These are phyloP conservation scores for Malurus cyaneus DNA, from an alignment of 2,113 vertebrate genomes.

Conservation along the genomic window DNA sequence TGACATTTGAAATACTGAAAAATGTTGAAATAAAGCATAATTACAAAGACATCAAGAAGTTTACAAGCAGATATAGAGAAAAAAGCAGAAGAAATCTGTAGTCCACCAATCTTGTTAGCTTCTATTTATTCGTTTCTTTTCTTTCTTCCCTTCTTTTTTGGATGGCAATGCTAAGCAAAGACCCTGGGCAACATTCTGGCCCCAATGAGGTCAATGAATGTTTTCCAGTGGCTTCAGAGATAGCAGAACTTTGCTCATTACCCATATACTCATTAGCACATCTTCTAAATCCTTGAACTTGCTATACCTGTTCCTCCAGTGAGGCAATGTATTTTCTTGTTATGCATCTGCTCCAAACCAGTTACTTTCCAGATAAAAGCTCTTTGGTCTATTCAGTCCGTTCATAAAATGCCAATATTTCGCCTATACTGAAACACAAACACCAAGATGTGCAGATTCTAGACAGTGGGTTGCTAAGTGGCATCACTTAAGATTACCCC, in stretches of 20 bases:
- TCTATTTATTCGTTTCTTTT: background rate
- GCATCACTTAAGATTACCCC: background rate
- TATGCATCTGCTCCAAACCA: background rate
- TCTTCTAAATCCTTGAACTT: constrained; percentile 21
- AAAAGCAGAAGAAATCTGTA: constrained; percentile 9
- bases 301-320: constrained; percentile 25
- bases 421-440: background rate
- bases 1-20: constrained; percentile 1
- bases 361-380: background rate
- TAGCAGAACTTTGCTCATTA: constrained; percentile 21
- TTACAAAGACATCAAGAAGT: constrained; percentile 16
- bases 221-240: constrained; percentile 33
- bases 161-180: background rate
- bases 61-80: background rate
- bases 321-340: background rate
- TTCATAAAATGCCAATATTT: background rate
- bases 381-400: background rate
- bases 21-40: constrained; percentile 17
- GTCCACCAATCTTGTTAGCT: background rate
- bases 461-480: background rate
- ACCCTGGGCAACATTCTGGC: constrained; percentile 13
- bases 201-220: background rate
- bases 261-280: constrained; percentile 1
- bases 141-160: background rate
- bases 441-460: background rate